Percentiles rank a stretch among this genome's conserved stretches.
Conservation (phyloP, 2,888 invertebrate species). For the Drosophila testacea region DNA sequence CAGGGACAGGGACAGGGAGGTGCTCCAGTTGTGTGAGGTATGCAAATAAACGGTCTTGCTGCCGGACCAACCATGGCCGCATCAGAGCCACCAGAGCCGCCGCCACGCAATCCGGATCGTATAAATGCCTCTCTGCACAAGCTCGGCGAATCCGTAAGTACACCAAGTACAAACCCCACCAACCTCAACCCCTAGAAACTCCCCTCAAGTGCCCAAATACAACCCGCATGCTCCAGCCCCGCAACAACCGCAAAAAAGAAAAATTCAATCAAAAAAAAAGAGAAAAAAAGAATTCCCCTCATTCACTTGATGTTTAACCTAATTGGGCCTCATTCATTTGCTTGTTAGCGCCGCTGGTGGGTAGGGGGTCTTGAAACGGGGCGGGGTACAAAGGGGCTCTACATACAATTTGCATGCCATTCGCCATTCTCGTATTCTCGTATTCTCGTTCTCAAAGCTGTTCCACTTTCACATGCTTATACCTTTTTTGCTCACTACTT, state of each 20-base stretch:
- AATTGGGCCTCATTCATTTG: slow-evolving; percentile 77
- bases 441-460: slow-evolving; percentile 28
- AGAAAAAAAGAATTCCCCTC: slow-evolving; percentile 33
- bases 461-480: slow-evolving; percentile 58
- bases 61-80: slow-evolving; percentile 85
- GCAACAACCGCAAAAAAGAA: slow-evolving; percentile 28
- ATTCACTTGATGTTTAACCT: slow-evolving; percentile 78
- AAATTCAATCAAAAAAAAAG: background rate
- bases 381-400: slow-evolving; percentile 12
- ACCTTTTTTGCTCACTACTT: slow-evolving; percentile 33
- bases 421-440: slow-evolving; percentile 41
- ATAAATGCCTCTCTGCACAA: slow-evolving; percentile 85
- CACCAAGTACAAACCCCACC: slow-evolving; percentile 49
- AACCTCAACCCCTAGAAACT: background rate
- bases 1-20: background rate
- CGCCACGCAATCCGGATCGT: slow-evolving; percentile 85
- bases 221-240: slow-evolving; percentile 37
- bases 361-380: background rate
- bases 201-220: slow-evolving; percentile 19
- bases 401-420: slow-evolving; percentile 71
- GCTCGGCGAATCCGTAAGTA: slow-evolving; percentile 85
- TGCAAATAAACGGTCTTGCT: slow-evolving; percentile 85
- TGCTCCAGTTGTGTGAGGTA: slow-evolving; percentile 68
- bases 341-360: slow-evolving; percentile 57
- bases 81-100: slow-evolving; percentile 85